Conservation (phyloP, 2,888 invertebrate genomes). For the Marasmarcha lunaedactyla region DNA sequence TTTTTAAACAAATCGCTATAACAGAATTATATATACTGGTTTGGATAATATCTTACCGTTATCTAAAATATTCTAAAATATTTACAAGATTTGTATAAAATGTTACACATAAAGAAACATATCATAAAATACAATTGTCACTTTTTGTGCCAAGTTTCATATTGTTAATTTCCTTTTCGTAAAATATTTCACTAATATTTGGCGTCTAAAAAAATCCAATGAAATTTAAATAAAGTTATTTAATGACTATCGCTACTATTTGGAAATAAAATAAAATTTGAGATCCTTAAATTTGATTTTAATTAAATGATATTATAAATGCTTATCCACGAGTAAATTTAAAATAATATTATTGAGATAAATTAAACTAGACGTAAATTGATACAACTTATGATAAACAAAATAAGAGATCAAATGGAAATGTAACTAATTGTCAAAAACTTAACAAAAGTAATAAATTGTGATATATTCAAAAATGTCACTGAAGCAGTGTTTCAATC, state of each 20-base stretch:
- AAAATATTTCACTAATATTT: slow-evolving; percentile 60
- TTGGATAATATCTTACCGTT: slow-evolving; percentile 26
- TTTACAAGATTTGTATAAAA: slow-evolving; percentile 3
- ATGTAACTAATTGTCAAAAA: slow-evolving; percentile 44
- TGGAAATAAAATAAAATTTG: slow-evolving; percentile 60
- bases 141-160: slow-evolving; percentile 13
- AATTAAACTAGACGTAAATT: slow-evolving; percentile 49
- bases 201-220: slow-evolving; percentile 43
- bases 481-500: slow-evolving; percentile 8
- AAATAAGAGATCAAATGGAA: slow-evolving; percentile 64
- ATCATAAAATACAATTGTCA: slow-evolving; percentile 13
- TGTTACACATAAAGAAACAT: slow-evolving; percentile 10
- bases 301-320: slow-evolving; percentile 21
- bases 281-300: slow-evolving; percentile 46
- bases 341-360: slow-evolving; percentile 31
- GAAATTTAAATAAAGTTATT: slow-evolving; percentile 29
- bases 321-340: slow-evolving; percentile 23
- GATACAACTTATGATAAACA: slow-evolving; percentile 40
- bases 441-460: slow-evolving; percentile 49
- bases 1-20: slow-evolving; percentile 28
- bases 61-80: slow-evolving; percentile 22
- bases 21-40: slow-evolving; percentile 30
- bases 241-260: slow-evolving; percentile 59
- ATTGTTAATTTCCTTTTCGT: slow-evolving; percentile 13
- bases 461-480: slow-evolving; percentile 9